A percentile compares a stretch with the other conserved stretches of the same genome.
phyloP scores from a whole-genome alignment of 2,797 vertebrate genomes.

The Enteromius mattozi region DNA sequence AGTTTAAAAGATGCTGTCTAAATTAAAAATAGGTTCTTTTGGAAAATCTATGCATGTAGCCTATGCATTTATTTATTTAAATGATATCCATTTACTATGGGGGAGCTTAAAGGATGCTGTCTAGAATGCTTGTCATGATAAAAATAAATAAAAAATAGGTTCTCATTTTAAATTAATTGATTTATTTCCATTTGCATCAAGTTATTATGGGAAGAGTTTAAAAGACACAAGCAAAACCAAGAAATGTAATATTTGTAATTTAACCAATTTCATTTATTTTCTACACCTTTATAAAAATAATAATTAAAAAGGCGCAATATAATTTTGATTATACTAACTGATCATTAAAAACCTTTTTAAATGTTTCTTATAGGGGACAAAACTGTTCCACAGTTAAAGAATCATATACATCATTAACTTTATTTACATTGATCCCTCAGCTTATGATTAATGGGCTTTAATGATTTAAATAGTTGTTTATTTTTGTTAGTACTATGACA shows the following conservation, averaged over 20 bases:
- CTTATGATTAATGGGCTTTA: neutral
- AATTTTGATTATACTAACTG: neutral
- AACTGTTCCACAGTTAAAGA: neutral
- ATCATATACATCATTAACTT: neutral
- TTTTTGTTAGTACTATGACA: neutral
- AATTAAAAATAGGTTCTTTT: neutral
- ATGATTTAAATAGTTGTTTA: neutral
- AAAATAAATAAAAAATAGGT: too few species aligned
- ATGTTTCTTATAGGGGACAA: neutral
- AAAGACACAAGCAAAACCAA: neutral
- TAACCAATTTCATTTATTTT: neutral
- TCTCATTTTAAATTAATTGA: too few species aligned
- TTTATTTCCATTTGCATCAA: neutral
- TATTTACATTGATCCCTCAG: neutral
- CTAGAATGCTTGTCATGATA: too few species aligned
- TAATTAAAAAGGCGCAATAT: neutral
- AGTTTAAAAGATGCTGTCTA: neutral
- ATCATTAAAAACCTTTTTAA: neutral
- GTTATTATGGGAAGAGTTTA: too few species aligned
- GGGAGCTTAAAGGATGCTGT: neutral
- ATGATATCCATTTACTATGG: neutral
- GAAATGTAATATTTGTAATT: neutral
- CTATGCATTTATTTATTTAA: neutral
- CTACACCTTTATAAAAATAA: neutral
- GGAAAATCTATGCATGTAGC: neutral